Base-by-base conservation (phyloP, 2,888 invertebrate species). In the Ochropleura leucogaster region DNA sequence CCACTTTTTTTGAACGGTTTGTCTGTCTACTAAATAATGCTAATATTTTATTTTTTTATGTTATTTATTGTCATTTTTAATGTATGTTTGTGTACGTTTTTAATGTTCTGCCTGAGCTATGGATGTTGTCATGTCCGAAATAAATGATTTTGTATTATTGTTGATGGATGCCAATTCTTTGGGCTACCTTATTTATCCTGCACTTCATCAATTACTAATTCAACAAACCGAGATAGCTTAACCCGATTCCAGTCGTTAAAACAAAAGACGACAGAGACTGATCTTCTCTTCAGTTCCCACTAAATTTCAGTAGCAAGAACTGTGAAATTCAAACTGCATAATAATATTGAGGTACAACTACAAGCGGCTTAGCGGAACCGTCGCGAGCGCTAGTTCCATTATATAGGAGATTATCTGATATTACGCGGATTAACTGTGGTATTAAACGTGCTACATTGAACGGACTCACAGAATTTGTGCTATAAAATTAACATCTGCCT, bases 291-390 rank as follows among this genome's bases (percentile, higher is more conserved):
- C 57, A 51, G 14, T 57, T 20, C 12, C 46, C 46, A 46, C 60
- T 74, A 68, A 74, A 79, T 84, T 62, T 75, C 46, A 62, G 60
- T 10, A 68, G 40, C 46, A 72, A 85, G 83, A 85, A 81, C 71
- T 74, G 49, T 71, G 69, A 79, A 72, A 74, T 74, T 70, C 78
- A 72, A 63, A 77, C 77, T 84, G 75, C 68, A 83, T 85, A n/a
- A n/a, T n/a, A n/a, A n/a, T n/a, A 85, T 86, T 79, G 83, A 81
- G 83, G 76, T 79, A 86, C 80, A 88, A 88, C 87, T 83, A 84
- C 85, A 80, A 76, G 69, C 66, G 72, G 85, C 79, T 88, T 85
- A 87, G 79, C 57, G 60, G 62, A 59, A 77, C 74, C 72, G 79
- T 77, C 79, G 86, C 78, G 78, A 72, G 66, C 84, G 77, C 66